A percentile compares a stretch with the other conserved stretches of the same genome.
Conservation (phyloP, 2,113 vertebrate species). For the Acrocephalus arundinaceus region DNA sequence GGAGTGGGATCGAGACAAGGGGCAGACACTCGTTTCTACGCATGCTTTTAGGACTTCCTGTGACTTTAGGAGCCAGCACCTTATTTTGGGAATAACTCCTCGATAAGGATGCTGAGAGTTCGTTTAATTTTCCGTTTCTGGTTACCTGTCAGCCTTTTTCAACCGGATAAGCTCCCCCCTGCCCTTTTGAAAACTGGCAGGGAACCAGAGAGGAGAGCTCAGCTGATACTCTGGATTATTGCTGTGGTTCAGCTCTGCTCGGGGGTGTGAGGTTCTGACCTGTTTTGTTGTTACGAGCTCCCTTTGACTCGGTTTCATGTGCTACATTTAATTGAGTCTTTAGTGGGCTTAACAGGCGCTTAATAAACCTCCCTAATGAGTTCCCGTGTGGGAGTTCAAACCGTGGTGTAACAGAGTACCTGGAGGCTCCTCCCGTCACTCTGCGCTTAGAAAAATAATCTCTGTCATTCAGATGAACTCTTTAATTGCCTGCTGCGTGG, state of each 20-base stretch:
- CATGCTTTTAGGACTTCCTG: not conserved
- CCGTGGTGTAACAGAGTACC: not conserved
- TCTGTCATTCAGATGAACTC: not conserved
- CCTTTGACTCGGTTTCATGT: not conserved
- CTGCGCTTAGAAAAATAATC: conserved; percentile 16
- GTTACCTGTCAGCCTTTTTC: not conserved
- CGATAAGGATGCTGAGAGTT: not conserved
- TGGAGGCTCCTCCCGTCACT: not conserved
- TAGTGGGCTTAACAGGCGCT: not conserved
- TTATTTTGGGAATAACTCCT: not conserved
- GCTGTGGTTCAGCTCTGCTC: not conserved
- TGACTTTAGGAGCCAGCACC: not conserved
- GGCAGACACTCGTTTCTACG: not conserved
- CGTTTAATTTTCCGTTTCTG: not conserved
- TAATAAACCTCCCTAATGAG: conserved; percentile 52
- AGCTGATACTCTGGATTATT: not conserved
- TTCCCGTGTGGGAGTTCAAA: not conserved
- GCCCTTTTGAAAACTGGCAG: rapidly evolving
- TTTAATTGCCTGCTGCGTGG: not conserved
- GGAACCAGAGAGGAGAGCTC: not conserved
- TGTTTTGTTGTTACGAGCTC: not conserved
- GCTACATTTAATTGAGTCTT: conserved; percentile 28
- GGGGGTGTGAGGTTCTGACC: not conserved
- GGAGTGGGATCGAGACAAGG: not conserved
- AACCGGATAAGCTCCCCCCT: not conserved